Conservation (phyloP, 2,888 invertebrate species). For the Muscina levida region DNA sequence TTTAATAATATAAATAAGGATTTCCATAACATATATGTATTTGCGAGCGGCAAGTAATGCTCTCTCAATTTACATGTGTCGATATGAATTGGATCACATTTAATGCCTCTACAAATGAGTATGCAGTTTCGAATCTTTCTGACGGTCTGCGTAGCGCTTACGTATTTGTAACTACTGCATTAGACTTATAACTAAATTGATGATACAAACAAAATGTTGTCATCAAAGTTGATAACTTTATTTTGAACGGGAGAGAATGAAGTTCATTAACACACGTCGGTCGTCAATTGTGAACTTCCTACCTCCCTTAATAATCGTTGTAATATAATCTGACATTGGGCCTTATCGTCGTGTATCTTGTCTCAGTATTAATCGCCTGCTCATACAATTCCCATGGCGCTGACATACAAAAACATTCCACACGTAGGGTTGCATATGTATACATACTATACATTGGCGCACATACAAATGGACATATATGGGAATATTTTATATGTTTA, state of each 20-base stretch:
- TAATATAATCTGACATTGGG: slow-evolving; percentile 36
- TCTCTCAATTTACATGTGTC: too few species aligned
- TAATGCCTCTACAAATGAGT: too few species aligned
- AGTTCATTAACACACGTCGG: slow-evolving; percentile 27
- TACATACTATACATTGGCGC: background rate
- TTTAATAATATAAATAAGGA: too few species aligned
- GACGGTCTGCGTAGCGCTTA: too few species aligned
- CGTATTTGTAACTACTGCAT: background rate
- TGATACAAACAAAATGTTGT: background rate
- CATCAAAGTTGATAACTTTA: slow-evolving; percentile 2
- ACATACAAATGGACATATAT: background rate
- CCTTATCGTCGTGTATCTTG: background rate
- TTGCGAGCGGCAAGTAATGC: too few species aligned
- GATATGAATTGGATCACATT: too few species aligned
- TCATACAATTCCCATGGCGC: background rate
- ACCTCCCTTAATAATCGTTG: background rate
- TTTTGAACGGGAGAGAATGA: slow-evolving; percentile 4
- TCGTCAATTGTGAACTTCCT: background rate
- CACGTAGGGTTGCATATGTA: background rate
- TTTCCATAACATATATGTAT: too few species aligned
- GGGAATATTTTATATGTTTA: background rate
- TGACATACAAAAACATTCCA: too few species aligned
- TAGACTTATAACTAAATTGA: background rate
- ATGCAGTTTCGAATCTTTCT: too few species aligned
- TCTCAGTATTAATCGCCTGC: background rate